These are phyloP conservation scores for Tragelaphus buxtoni DNA, from an alignment of 2,113 vertebrate species.

Conservation along the genomic window DNA sequence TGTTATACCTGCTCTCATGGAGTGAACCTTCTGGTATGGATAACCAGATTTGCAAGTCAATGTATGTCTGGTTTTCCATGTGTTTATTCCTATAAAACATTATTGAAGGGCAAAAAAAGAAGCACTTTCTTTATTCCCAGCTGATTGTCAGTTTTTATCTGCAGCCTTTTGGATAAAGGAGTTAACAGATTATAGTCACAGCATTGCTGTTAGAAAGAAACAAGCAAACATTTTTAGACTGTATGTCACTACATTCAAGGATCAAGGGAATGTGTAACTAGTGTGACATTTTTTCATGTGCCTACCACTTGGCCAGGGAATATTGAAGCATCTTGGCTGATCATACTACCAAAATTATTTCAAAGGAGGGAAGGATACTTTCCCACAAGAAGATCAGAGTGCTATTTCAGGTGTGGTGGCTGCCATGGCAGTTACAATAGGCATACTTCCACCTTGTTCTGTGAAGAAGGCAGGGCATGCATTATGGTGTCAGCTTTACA, in stretches of 20 bases:
- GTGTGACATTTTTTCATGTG: not conserved
- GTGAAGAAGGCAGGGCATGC: not conserved
- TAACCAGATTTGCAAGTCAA: not conserved
- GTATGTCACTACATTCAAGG: not conserved
- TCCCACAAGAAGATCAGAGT: not conserved
- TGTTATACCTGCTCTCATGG: not conserved
- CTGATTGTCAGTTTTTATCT: not conserved
- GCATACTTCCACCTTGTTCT: not conserved
- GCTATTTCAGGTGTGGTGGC: not conserved
- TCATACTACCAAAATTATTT: not conserved
- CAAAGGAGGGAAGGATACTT: not conserved
- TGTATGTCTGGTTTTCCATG: not conserved
- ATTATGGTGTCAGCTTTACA: not conserved
- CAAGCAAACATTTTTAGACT: not conserved
- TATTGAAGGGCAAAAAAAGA: not conserved
- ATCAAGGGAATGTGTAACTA: not conserved
- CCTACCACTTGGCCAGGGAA: not conserved
- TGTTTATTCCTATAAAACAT: not conserved
- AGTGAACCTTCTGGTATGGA: not conserved
- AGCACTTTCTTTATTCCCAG: not conserved
- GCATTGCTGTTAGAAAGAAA: not conserved
- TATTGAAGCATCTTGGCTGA: not conserved
- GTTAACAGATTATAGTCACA: not conserved
- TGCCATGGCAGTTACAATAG: not conserved
- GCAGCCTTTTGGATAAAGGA: not conserved